Base-by-base conservation (phyloP, 2,888 invertebrate species). In the Ametastegia equiseti region DNA sequence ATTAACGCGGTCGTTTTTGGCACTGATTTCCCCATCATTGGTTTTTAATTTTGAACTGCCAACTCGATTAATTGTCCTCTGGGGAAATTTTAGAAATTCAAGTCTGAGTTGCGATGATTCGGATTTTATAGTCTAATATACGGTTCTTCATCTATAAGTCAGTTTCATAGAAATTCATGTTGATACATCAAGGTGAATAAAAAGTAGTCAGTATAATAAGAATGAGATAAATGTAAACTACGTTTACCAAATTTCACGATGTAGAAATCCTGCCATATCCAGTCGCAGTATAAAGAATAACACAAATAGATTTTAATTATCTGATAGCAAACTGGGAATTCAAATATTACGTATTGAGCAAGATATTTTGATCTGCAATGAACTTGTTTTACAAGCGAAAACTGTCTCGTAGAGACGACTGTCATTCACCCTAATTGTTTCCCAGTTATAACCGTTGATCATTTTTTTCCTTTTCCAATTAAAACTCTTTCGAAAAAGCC, bases 1-100 rank as follows among this genome's bases (percentile, higher is more conserved):
- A 91, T 88, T 2, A 89, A 85, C 30, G 87, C 84, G 23, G 90
- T 88, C 87, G 91, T 90, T 73, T 90, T 91, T 6, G 89, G 90
- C 6, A 79, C 27, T 13, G 86, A 83, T 47, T 83, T 89, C 57
- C 84, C 89, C 88, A 89, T 86, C 2, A 54, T 75, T 75, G 11
- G 19, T 30, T 7, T 33, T 54, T 0, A 33, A 30, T 50, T 33
- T 54, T 36, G 1, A 23, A 36, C 69, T 75, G 30, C 13, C 13
- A 30, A 54, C 30, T 7, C 33, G 11, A 19, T 36, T n/a, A 30
- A 50, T 50, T 50, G 33, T 11, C 2, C 13, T 45, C 23, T 45
- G 6, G 13, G 27, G n/a, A 13, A 15, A 67, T 15, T 30, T 30
- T 15, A 3, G 13, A 4, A 30, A 19, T 27, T 27, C 1, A 60